Evolutionary conservation across 2,888 invertebrate species (phyloP).

Genomic region (Morpho deidamia): DNA sequence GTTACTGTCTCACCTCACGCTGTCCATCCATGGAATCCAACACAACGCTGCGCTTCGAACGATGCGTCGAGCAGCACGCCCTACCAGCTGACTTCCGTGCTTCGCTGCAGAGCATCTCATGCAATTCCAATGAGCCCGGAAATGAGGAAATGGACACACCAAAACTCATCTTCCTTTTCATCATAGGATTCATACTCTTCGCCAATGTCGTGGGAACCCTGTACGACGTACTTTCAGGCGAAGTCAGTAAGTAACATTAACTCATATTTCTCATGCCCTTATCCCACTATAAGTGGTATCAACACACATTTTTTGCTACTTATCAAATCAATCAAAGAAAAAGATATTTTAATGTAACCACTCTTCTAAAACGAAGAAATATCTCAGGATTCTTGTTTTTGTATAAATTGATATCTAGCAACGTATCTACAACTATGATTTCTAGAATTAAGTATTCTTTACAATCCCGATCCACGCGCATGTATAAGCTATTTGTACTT

Average conservation of each 20-base stretch:
- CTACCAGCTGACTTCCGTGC: conserved; percentile 32
- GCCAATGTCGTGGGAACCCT: conserved; percentile 41
- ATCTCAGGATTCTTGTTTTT: no score
- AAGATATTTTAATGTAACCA: no score
- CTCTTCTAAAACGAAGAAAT: no score
- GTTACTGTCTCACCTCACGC: conserved; percentile 53
- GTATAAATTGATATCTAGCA: no score
- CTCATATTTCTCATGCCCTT: background rate
- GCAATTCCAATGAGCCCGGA: conserved; percentile 38
- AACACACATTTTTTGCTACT: no score
- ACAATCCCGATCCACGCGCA: no score
- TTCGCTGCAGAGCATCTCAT: conserved; percentile 36
- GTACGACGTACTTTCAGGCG: conserved; percentile 37
- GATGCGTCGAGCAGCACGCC: conserved; percentile 40
- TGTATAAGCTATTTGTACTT: no score
- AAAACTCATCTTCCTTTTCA: conserved; percentile 31
- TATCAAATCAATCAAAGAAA: no score
- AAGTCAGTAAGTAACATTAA: conserved; percentile 20
- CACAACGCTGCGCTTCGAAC: conserved; percentile 41
- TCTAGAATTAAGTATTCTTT: no score
- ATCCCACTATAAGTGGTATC: no score
- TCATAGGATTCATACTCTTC: conserved; percentile 29
- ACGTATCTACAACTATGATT: no score
- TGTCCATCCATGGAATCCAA: conserved; percentile 32
- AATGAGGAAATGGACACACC: conserved; percentile 27